Evolutionary conservation across 2,797 vertebrate genomes (phyloP).

Genomic region (Hybognathus amarus): DNA sequence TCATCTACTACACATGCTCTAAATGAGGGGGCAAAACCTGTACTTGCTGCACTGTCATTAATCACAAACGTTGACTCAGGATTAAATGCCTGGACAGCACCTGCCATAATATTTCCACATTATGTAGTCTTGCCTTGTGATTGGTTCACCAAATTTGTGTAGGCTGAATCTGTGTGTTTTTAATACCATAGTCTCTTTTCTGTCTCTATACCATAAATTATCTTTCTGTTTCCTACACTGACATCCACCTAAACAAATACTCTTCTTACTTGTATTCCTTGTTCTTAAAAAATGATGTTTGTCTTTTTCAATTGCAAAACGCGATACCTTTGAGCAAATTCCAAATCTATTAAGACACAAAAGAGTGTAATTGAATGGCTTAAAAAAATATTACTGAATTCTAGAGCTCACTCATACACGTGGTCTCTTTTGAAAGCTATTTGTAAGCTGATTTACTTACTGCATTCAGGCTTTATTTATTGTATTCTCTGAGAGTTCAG

Average conservation of each 20-base stretch:
- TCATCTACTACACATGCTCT: not conserved
- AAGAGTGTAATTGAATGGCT: slow-evolving; percentile 76
- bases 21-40: slow-evolving; percentile 31
- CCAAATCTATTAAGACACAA: slow-evolving; percentile 71
- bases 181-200: not conserved
- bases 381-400: slow-evolving; percentile 70
- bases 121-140: not conserved
- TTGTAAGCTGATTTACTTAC: not conserved
- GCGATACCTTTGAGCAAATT: slow-evolving; percentile 65
- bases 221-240: slow-evolving; percentile 2
- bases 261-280: not conserved
- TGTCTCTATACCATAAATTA: too few relatives aligned
- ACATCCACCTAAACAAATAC: not conserved
- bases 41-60: slow-evolving; percentile 19
- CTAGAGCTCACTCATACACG: slow-evolving; percentile 46
- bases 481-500: too few relatives aligned
- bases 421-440: not conserved
- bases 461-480: too few relatives aligned
- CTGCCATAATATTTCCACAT: not conserved
- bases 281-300: slow-evolving; percentile 48
- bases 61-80: slow-evolving; percentile 9
- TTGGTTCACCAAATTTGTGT: not conserved
- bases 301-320: slow-evolving; percentile 67
- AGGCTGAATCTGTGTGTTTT: not conserved
- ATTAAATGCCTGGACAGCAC: slow-evolving; percentile 26